Conservation (phyloP, 1,140 invertebrate species). For the Drosophila setifemur region DNA sequence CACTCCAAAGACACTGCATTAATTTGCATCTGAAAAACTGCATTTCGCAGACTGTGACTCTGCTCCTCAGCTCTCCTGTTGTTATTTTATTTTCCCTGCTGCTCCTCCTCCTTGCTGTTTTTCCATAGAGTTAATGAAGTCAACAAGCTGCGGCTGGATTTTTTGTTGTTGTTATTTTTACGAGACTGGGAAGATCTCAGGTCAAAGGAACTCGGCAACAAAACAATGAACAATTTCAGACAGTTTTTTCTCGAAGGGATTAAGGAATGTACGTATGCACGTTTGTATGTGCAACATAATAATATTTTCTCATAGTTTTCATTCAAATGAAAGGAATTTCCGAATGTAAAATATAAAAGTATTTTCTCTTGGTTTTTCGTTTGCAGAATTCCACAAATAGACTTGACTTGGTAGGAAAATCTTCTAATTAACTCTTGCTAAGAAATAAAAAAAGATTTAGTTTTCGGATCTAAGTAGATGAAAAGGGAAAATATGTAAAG, state of each 20-base stretch:
- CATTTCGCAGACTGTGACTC: conserved; percentile 16
- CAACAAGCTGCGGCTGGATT: conserved; percentile 71
- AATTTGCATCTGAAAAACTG: conserved; percentile 72
- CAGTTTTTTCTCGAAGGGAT: background rate
- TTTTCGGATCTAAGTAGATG: too few relatives aligned
- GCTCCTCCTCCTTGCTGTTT: conserved; percentile 31
- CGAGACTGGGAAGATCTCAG: conserved; percentile 1
- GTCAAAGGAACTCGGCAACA: conserved; percentile 10
- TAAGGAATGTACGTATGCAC: background rate
- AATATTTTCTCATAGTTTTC: too few relatives aligned
- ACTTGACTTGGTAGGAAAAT: too few relatives aligned
- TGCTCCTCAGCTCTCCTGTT: conserved; percentile 1
- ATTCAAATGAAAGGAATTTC: too few relatives aligned
- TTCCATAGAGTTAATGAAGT: conserved; percentile 68
- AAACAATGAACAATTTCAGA: background rate
- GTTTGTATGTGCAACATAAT: too few relatives aligned
- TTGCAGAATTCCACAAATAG: too few relatives aligned
- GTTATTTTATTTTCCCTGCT: conserved; percentile 29
- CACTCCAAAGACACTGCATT: conserved; percentile 64
- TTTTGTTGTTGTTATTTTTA: conserved; percentile 30
- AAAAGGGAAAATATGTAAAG: too few relatives aligned
- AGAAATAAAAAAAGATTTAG: too few relatives aligned
- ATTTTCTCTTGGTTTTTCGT: too few relatives aligned
- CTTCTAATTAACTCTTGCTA: too few relatives aligned
- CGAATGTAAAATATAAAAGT: too few relatives aligned